Percentiles rank a stretch among this genome's conserved stretches.
Conservation (phyloP, 1,140 invertebrate species). For the Bombus sibiricus region DNA sequence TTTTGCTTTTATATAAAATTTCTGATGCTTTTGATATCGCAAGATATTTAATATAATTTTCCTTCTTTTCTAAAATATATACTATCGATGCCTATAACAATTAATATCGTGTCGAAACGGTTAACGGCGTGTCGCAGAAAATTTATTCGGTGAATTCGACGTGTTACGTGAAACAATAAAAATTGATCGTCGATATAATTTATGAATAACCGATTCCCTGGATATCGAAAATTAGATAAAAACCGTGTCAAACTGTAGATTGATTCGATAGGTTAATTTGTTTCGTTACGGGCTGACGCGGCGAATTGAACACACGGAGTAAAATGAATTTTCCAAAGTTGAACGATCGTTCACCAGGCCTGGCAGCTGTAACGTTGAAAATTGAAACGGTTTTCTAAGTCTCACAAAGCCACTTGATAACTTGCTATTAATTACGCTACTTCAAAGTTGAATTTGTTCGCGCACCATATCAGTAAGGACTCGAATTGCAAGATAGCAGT, state of each 20-base stretch:
- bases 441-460: slow-evolving; percentile 4
- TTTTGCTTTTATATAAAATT: too few species aligned
- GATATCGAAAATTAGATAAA: background rate
- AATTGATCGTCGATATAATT: background rate
- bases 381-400: slow-evolving; percentile 16
- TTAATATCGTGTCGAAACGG: too few species aligned
- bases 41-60: too few species aligned
- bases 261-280: background rate
- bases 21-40: too few species aligned
- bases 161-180: background rate
- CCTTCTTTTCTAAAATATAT: too few species aligned
- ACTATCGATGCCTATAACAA: too few species aligned
- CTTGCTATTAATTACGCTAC: slow-evolving; percentile 23
- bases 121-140: too few species aligned
- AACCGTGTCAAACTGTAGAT: background rate
- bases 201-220: background rate
- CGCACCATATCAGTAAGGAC: background rate
- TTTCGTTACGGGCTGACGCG: background rate
- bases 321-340: slow-evolving; percentile 5
- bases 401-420: slow-evolving; percentile 29
- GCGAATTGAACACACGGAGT: too few species aligned
- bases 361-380: background rate
- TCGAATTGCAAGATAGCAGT: slow-evolving; percentile 18
- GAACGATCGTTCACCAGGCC: background rate
- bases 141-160: background rate